Conservation (phyloP, 2,113 vertebrate genomes). For the Platichthys stellatus region DNA sequence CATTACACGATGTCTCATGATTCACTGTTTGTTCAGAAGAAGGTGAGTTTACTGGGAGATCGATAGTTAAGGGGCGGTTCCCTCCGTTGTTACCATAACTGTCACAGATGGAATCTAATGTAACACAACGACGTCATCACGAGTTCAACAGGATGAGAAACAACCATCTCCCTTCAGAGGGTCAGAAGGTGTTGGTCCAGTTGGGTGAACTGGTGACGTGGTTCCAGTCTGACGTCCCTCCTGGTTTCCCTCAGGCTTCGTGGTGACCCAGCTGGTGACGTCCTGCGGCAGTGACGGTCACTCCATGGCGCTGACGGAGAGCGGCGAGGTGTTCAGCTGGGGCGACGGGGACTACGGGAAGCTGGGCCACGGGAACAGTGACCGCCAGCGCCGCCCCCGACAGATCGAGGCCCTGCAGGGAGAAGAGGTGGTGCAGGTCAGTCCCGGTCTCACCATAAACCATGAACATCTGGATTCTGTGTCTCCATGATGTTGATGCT, state of each 20-base stretch:
- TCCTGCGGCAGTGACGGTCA: constrained; percentile 86
- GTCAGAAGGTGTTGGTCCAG: too few species aligned
- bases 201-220: too few species aligned
- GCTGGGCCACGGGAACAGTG: constrained; percentile 86
- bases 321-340: constrained; percentile 88
- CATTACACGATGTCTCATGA: background rate
- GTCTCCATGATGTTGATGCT: background rate
- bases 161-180: too few species aligned
- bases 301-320: constrained; percentile 86
- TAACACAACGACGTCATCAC: too few species aligned
- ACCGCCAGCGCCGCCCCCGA: constrained; percentile 83
- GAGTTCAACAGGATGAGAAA: background rate
- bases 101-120: too few species aligned
- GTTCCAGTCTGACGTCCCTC: background rate
- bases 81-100: too few species aligned
- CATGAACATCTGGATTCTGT: background rate
- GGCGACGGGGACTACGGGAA: constrained; percentile 87
- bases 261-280: constrained; percentile 85
- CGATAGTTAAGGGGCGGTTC: too few species aligned
- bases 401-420: constrained; percentile 86
- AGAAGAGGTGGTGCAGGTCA: constrained; percentile 86
- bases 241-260: constrained; percentile 75
- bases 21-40: background rate
- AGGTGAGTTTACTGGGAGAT: too few species aligned
- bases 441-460: background rate